Evolutionary conservation across 2,113 vertebrate genomes (phyloP).

Genomic region (Gallinago media): DNA sequence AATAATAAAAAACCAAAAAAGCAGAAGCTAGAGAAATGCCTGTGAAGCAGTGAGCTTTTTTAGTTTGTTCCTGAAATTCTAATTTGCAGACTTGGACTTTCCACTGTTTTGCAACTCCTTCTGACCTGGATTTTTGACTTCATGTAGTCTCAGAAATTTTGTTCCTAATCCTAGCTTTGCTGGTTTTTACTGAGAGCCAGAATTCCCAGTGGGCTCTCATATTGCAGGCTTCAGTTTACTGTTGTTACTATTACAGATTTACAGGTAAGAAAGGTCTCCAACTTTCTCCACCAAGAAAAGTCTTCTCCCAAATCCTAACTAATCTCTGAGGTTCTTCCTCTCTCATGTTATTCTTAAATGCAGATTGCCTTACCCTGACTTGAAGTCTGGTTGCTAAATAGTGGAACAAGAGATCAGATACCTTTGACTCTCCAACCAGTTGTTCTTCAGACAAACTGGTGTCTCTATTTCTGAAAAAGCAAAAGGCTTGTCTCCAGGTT

Average conservation of each 20-base stretch:
- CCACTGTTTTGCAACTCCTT: conserved; percentile 45
- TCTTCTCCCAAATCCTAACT: not conserved
- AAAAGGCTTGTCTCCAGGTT: not conserved
- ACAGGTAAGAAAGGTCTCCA: not conserved
- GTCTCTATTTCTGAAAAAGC: not conserved
- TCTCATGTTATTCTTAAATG: not conserved
- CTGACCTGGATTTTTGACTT: conserved; percentile 33
- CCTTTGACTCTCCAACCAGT: not conserved
- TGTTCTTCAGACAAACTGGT: not conserved
- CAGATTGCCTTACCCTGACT: not conserved
- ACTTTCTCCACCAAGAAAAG: not conserved
- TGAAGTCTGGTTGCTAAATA: not conserved
- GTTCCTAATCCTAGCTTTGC: not conserved
- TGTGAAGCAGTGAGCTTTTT: conserved; percentile 39
- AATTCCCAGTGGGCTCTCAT: not conserved
- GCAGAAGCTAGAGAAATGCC: conserved; percentile 43
- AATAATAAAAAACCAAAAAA: not conserved
- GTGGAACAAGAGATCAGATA: not conserved
- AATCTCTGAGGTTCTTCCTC: not conserved
- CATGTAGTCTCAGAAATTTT: not conserved
- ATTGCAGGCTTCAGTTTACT: not conserved
- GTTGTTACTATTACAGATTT: not conserved
- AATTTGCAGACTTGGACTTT: conserved; percentile 46
- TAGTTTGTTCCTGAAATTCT: conserved; percentile 62
- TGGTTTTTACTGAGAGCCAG: not conserved